Base-by-base conservation (phyloP, 92 coral and sea anemone species). In the Epizoanthus fatuus region DNA sequence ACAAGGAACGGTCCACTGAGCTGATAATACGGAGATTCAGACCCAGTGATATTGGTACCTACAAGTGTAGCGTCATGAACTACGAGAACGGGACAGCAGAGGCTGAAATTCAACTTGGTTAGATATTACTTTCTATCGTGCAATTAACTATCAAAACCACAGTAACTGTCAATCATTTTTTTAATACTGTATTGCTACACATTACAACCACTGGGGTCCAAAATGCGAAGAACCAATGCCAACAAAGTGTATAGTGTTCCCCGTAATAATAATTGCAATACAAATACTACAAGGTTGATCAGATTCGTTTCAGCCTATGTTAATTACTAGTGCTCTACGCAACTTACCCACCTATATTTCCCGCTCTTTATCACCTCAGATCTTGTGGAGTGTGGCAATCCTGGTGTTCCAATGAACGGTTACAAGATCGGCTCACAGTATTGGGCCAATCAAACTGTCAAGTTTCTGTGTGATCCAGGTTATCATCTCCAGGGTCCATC, bases 81-180 rank as follows among this genome's bases (percentile, higher is more conserved):
- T 91, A 86, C 77, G 96, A 85, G 35, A 93, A 93, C 54, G 96
- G 96, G 2, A 91, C 96, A 3, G 96, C 96, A 3, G 94, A 88
- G 60, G 81, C 52, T 29, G 38, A 38, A 7, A 89, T 75, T 20
- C 75, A 81, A 32, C 84, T 91, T 38, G 91, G 96, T 93, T 49
- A 85, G 73, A 47, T 58, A 9, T 7, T 4, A 44, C 0, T 2
- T 44, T 44, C 2, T 44, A 44, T 7, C 2, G 7, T 2, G 5
- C 8, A 44, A 4, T 44, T n/a, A n/a, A 44, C 0, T 44, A 0
- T 44, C 6, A 44, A 44, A 44, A 44, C 47, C 6, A 4, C 8
- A 2, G 47, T 7, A 44, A 44, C 69, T 9, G 0, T 32, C 12
- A 64, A 4, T 4, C 4, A 0, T 29, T 6, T 22, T 64, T 20